Evolutionary conservation across 2,797 vertebrate genomes (phyloP).

Genomic region (Sitta carolinensis): DNA sequence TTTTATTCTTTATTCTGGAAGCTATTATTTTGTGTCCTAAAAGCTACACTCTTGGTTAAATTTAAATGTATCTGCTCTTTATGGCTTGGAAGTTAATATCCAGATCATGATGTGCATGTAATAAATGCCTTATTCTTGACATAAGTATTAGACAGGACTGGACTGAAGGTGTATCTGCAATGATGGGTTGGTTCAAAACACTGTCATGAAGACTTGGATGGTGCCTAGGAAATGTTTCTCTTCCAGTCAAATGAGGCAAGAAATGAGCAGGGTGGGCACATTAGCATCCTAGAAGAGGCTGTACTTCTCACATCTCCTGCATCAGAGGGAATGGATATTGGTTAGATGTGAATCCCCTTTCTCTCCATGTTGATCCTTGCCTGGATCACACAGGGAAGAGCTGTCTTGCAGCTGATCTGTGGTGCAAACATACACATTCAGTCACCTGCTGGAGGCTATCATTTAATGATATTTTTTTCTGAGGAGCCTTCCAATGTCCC

Average conservation of each 20-base stretch:
- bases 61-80: not conserved
- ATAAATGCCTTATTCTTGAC: not conserved
- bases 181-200: not conserved
- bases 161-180: not conserved
- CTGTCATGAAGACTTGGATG: not conserved
- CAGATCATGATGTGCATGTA: not conserved
- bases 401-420: not conserved
- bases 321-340: not conserved
- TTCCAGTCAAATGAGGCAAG: not conserved
- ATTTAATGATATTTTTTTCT: not conserved
- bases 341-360: not conserved
- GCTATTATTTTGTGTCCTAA: not conserved
- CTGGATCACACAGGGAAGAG: not conserved
- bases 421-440: not conserved
- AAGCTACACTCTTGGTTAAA: not conserved
- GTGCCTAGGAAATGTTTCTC: not conserved
- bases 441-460: not conserved
- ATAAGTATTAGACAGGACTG: not conserved
- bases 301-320: not conserved
- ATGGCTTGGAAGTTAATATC: not conserved
- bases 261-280: not conserved
- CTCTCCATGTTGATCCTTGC: not conserved
- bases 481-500: not conserved
- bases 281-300: not conserved
- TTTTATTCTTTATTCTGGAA: not conserved